Percentiles rank a stretch among this genome's conserved stretches.
phyloP scores from a whole-genome alignment of 2,888 invertebrate species.

The Diogma glabrata region DNA sequence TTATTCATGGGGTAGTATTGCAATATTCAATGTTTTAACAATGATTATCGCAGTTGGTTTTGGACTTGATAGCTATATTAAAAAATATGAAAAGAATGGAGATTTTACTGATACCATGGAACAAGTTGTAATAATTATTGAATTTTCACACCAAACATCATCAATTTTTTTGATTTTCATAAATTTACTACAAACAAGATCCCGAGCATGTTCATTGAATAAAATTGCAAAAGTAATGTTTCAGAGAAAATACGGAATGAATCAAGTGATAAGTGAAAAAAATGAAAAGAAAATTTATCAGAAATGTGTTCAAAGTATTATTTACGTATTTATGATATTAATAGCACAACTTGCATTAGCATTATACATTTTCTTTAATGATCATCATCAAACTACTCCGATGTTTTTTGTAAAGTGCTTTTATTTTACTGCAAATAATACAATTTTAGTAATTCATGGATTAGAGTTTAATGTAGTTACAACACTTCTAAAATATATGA shows the following conservation, averaged over 20 bases:
- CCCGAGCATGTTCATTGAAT: not conserved
- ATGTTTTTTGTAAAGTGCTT: not conserved
- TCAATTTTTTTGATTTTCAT: conserved; percentile 3
- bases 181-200: conserved; percentile 4
- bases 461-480: conserved; percentile 1
- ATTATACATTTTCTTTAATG: not conserved
- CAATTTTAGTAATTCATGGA: not conserved
- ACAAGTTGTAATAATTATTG: not conserved
- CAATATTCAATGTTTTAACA: not conserved
- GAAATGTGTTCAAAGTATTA: not conserved
- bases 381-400: not conserved
- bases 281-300: not conserved
- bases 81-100: not conserved
- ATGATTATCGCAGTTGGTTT: not conserved
- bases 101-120: not conserved
- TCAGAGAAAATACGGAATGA: not conserved
- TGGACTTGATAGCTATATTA: not conserved
- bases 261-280: not conserved
- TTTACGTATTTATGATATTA: not conserved
- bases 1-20: not conserved
- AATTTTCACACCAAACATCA: not conserved
- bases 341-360: not conserved
- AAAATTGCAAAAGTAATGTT: conserved; percentile 1
- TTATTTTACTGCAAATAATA: not conserved
- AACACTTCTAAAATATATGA: not conserved